Evolutionary conservation across 2,113 vertebrate genomes (phyloP).

Genomic region (Patagioenas fasciata): DNA sequence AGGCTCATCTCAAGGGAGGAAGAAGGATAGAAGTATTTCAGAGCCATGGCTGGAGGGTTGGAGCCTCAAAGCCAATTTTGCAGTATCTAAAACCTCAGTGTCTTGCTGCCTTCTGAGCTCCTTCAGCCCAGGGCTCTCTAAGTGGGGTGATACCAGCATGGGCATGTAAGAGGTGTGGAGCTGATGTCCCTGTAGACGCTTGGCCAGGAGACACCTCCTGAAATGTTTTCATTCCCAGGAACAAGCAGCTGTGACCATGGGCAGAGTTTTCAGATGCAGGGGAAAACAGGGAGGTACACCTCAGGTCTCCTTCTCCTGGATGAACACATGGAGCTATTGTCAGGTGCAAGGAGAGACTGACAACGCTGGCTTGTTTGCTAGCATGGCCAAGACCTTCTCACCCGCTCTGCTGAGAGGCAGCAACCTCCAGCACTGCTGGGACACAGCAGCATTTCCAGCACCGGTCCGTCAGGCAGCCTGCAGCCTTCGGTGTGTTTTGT

Average conservation of each 20-base stretch:
- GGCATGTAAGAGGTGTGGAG: background rate
- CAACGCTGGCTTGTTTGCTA: background rate
- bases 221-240: background rate
- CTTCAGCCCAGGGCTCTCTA: background rate
- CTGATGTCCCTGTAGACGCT: background rate
- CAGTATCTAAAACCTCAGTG: background rate
- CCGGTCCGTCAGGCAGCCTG: background rate
- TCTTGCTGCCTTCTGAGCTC: background rate
- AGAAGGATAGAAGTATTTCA: background rate
- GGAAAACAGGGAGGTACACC: background rate
- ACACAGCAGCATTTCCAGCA: background rate
- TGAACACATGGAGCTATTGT: background rate
- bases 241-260: background rate
- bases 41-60: background rate
- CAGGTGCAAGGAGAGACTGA: background rate
- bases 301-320: background rate
- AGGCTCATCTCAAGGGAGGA: background rate
- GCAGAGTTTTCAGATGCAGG: background rate
- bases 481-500: background rate
- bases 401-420: background rate
- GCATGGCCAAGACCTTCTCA: background rate
- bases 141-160: background rate
- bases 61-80: background rate
- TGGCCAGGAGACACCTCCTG: background rate
- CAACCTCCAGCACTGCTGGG: background rate